A percentile compares a stretch with the other conserved stretches of the same genome.
phyloP scores from a whole-genome alignment of 2,888 invertebrate species.

The Empis livida region DNA sequence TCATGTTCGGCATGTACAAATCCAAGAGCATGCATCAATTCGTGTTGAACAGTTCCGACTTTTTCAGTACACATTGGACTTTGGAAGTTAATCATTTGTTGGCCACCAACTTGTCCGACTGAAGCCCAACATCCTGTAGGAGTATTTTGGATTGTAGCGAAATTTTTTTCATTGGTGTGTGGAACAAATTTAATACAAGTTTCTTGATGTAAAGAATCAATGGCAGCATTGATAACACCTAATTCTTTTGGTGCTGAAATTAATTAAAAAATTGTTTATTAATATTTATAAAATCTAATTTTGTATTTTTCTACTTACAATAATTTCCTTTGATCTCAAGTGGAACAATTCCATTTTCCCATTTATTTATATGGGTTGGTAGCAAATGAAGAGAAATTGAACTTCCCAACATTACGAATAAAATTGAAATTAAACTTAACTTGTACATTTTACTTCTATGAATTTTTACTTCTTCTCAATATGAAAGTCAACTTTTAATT shows the following conservation, averaged over 20 bases:
- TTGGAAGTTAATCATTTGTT: slow-evolving; percentile 13
- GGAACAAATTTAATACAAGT: slow-evolving; percentile 57
- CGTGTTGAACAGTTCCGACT: slow-evolving; percentile 59
- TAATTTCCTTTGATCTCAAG: no score
- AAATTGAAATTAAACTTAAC: no score
- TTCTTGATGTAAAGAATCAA: slow-evolving; percentile 53
- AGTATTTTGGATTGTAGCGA: slow-evolving; percentile 46
- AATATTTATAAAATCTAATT: no score
- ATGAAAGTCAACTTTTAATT: no score
- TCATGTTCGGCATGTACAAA: slow-evolving; percentile 46
- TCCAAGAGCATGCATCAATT: slow-evolving; percentile 58
- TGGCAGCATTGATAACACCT: slow-evolving; percentile 33
- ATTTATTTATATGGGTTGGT: no score
- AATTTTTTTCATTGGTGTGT: slow-evolving; percentile 42
- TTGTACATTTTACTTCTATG: no score
- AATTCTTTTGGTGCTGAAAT: slow-evolving; percentile 1
- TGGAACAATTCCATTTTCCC: no score
- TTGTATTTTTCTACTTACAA: no score
- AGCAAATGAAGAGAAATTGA: no score
- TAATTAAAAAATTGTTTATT: no score
- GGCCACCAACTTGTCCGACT: slow-evolving; percentile 48
- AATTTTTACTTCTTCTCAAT: no score
- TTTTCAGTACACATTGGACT: slow-evolving; percentile 44
- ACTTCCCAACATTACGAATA: no score
- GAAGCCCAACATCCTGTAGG: slow-evolving; percentile 63